Percentiles rank a stretch among this genome's conserved stretches.
phyloP scores from a whole-genome alignment of 2,888 invertebrate genomes.

The Plebejus anna region DNA sequence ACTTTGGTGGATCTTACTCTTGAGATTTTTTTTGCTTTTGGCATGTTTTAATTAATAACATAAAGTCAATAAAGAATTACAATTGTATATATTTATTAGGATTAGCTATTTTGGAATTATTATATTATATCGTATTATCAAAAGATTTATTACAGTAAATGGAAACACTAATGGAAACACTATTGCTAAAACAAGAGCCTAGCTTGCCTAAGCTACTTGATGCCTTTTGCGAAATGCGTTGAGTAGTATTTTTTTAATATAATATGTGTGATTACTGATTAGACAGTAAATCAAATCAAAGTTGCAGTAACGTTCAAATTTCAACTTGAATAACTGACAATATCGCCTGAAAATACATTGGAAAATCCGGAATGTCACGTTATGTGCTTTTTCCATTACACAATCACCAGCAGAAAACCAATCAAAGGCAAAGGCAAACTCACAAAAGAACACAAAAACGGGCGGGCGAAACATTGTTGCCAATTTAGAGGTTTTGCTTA shows the following conservation, averaged over 20 bases:
- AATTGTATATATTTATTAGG: no score
- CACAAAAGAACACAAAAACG: slow-evolving; percentile 29
- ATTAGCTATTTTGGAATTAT: not conserved
- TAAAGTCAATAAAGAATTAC: not conserved
- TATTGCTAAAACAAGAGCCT: no score
- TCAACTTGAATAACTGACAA: not conserved
- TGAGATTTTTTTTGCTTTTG: slow-evolving; percentile 14
- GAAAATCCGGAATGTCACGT: slow-evolving; percentile 1
- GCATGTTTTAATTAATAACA: slow-evolving; percentile 15
- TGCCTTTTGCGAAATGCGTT: no score
- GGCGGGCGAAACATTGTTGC: slow-evolving; percentile 26
- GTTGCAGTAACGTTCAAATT: not conserved
- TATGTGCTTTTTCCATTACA: slow-evolving; percentile 25
- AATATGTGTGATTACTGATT: no score
- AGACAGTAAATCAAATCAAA: not conserved
- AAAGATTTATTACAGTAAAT: no score
- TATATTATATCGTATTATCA: no score
- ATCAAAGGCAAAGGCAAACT: slow-evolving; percentile 29
- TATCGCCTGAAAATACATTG: not conserved
- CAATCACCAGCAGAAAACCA: slow-evolving; percentile 23
- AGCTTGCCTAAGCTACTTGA: no score
- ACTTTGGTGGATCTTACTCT: not conserved
- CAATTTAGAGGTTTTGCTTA: not conserved
- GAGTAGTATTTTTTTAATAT: no score
- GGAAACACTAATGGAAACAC: no score